Base-by-base conservation (phyloP, 2,888 invertebrate genomes). In the Seladonia tumulorum region DNA sequence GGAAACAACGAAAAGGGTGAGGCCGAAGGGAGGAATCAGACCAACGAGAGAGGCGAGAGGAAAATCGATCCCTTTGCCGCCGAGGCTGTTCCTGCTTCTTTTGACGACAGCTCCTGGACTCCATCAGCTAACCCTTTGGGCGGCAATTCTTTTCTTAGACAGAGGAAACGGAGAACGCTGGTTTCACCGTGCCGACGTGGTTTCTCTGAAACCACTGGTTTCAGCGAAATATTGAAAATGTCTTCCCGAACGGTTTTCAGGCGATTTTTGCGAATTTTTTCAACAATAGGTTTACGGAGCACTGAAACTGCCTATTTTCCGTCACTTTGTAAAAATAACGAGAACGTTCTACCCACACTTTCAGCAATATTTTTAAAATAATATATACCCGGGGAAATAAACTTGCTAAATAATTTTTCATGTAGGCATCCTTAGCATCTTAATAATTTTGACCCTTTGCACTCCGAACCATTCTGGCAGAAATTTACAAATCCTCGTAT, bases 61-160 rank as follows among this genome's bases (percentile, higher is more conserved):
- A 63, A 85, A 85, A 86, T 86, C 81, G 86, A 81, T 81, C 71
- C 60, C 25, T 35, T 47, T 12, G 49, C n/a, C 29, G 16, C 18
- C 22, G 2, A 22, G 22, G 39, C 35, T 35, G 68, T 39, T 39
- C 66, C 22, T 39, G 66, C 66, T 66, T 66, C 66, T 66, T 63
- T 66, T 29, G 66, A 35, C 29, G 35, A 66, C 35, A 25, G 35
- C 29, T 35, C 29, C 29, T 16, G 66, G 60, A 25, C 60, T 25
- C 25, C 25, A 25, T 60, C 25, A 14, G 5, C 60, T 14, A 60
- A 60, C 60, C 60, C 60, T 60, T 60, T 60, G 12, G 25, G 25
- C 25, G 14, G 60, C 4, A 12, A 5, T 60, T 60, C 60, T 60
- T 60, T n/a, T n/a, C 60, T 60, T 25, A 14, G 25, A n/a, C 25